These are phyloP conservation scores for Sturnira hondurensis DNA, from an alignment of 2,113 vertebrate genomes.

Conservation along the genomic window DNA sequence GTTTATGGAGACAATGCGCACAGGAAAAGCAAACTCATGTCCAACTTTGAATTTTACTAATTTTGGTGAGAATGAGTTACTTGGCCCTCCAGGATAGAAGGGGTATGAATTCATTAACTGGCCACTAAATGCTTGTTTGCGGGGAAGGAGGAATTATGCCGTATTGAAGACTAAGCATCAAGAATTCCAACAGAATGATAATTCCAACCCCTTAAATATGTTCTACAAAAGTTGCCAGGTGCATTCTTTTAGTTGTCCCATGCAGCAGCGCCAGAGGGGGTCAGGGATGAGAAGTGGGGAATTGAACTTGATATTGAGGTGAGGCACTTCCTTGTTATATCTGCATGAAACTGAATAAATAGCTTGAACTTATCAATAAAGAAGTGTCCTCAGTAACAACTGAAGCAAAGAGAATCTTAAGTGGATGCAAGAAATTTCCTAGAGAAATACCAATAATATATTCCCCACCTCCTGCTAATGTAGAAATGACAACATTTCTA, in stretches of 20 bases:
- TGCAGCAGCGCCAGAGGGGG: neutral
- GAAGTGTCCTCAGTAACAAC: neutral
- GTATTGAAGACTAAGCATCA: neutral
- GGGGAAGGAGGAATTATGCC: neutral
- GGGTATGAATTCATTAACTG: neutral
- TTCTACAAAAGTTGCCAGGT: neutral
- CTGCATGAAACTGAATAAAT: neutral
- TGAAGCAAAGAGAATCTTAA: neutral
- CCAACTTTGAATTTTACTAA: neutral
- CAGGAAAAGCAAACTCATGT: neutral
- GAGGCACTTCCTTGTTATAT: neutral
- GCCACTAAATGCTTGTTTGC: neutral
- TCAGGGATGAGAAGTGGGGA: neutral
- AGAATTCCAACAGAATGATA: neutral
- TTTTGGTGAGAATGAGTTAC: neutral
- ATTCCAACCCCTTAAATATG: neutral
- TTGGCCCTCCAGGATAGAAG: neutral
- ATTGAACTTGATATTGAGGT: neutral
- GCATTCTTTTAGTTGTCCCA: fast-evolving
- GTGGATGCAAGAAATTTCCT: neutral
- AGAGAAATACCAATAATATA: neutral
- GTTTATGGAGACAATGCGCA: neutral
- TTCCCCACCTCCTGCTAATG: neutral
- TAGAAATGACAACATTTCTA: neutral
- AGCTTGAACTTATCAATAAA: neutral